Percentiles rank a stretch among this genome's conserved stretches.
phyloP scores from a whole-genome alignment of 2,797 vertebrate species.

The Amphiprion clarkii region DNA sequence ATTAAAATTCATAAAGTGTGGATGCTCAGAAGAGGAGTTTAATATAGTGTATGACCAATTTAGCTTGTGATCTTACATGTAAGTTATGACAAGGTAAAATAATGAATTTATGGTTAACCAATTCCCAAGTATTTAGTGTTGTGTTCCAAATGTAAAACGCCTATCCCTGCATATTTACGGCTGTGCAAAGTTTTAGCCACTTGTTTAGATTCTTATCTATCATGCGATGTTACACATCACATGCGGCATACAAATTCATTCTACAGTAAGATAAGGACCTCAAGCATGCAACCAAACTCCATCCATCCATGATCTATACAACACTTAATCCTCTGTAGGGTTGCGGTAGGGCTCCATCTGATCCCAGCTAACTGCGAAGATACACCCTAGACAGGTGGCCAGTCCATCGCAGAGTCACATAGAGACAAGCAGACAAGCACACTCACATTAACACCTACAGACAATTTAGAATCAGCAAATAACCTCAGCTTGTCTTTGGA shows the following conservation, averaged over 20 bases:
- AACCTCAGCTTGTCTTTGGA: too few species aligned
- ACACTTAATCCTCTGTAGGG: too few species aligned
- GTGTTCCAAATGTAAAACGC: not conserved
- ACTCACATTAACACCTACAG: too few species aligned
- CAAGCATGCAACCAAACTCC: not conserved
- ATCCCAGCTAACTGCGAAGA: too few species aligned
- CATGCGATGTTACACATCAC: not conserved
- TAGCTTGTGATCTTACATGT: constrained; percentile 23
- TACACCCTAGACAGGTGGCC: too few species aligned
- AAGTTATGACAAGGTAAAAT: constrained; percentile 8
- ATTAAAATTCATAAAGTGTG: constrained; percentile 11
- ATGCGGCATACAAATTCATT: not conserved
- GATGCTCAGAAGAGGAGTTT: constrained; percentile 16
- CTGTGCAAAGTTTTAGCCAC: not conserved
- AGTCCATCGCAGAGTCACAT: too few species aligned
- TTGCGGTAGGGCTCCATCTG: not conserved
- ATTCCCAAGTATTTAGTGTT: not conserved
- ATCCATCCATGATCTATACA: too few species aligned
- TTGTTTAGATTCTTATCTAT: not conserved
- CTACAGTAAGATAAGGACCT: not conserved
- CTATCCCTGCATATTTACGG: not conserved
- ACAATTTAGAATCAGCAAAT: too few species aligned
- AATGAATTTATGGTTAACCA: not conserved
- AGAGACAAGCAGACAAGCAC: too few species aligned
- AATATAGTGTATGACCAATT: constrained; percentile 5